phyloP scores from a whole-genome alignment of 2,113 vertebrate genomes.

The Platichthys stellatus region DNA sequence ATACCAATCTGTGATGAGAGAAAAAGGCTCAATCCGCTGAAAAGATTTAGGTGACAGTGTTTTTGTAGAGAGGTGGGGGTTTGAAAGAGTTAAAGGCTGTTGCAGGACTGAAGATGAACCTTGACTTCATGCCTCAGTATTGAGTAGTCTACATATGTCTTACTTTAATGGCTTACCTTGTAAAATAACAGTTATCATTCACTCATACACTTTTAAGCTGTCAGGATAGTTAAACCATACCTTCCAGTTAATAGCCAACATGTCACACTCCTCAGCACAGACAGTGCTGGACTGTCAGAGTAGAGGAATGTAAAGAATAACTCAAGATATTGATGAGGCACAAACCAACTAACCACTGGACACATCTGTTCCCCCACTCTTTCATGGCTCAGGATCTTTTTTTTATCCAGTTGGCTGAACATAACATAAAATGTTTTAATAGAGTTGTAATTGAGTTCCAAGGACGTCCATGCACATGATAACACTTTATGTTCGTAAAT shows the following conservation, averaged over 20 bases:
- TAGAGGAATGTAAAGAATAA: constrained; percentile 47
- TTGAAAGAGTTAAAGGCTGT: constrained; percentile 3
- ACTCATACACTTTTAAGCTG: constrained; percentile 35
- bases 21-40: neutral
- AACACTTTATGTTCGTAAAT: neutral
- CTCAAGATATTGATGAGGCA: neutral
- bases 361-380: neutral
- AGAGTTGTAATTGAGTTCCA: neutral
- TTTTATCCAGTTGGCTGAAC: neutral
- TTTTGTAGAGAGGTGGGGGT: neutral
- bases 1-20: constrained; percentile 3
- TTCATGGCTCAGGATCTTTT: neutral
- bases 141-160: constrained; percentile 12
- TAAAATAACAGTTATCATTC: constrained; percentile 8
- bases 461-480: neutral
- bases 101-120: constrained; percentile 3
- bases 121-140: constrained; percentile 1
- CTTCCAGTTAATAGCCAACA: constrained; percentile 24
- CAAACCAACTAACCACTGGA: constrained; percentile 2
- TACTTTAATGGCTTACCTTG: constrained; percentile 17
- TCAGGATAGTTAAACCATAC: constrained; percentile 13
- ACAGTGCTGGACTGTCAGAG: constrained; percentile 18
- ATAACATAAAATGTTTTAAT: neutral
- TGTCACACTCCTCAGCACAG: constrained; percentile 22
- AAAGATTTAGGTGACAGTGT: neutral